Evolutionary conservation across 2,888 invertebrate genomes (phyloP).

Genomic region (Xestia ashworthii): DNA sequence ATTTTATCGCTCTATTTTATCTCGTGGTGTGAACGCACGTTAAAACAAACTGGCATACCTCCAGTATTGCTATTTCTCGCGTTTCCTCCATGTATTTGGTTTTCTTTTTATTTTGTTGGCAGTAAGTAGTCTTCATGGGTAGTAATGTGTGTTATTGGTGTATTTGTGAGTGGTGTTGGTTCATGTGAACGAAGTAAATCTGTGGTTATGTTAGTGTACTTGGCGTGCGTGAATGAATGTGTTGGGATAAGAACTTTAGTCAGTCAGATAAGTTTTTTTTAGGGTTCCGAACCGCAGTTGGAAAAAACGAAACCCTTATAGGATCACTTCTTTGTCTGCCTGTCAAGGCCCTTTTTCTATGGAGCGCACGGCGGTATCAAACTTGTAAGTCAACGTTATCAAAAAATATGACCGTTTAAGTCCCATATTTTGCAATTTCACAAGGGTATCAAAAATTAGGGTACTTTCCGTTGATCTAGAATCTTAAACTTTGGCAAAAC

Average conservation of each 20-base stretch:
- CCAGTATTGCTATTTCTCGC: slow-evolving; percentile 33
- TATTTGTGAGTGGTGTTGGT: slow-evolving; percentile 12
- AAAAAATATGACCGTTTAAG: no score
- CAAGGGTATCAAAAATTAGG: no score
- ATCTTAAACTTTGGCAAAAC: no score
- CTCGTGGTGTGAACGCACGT: background rate
- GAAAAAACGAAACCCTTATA: no score
- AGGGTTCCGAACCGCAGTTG: no score
- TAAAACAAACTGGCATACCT: slow-evolving; percentile 42
- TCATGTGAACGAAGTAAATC: slow-evolving; percentile 14
- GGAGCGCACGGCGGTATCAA: no score
- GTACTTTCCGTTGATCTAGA: no score
- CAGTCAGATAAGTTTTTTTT: background rate
- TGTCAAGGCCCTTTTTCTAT: no score
- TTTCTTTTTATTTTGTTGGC: slow-evolving; percentile 33
- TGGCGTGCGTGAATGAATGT: background rate
- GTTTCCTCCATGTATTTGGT: slow-evolving; percentile 18
- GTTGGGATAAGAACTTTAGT: background rate
- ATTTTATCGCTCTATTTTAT: background rate
- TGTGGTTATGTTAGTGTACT: background rate
- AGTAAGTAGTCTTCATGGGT: slow-evolving; percentile 25
- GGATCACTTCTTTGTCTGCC: no score
- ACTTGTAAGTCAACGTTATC: no score
- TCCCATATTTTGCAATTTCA: no score
- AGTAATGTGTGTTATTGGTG: slow-evolving; percentile 30